A percentile compares a stretch with the other conserved stretches of the same genome.
Conservation (phyloP, 2,797 vertebrate species). For the Erethizon dorsatum region DNA sequence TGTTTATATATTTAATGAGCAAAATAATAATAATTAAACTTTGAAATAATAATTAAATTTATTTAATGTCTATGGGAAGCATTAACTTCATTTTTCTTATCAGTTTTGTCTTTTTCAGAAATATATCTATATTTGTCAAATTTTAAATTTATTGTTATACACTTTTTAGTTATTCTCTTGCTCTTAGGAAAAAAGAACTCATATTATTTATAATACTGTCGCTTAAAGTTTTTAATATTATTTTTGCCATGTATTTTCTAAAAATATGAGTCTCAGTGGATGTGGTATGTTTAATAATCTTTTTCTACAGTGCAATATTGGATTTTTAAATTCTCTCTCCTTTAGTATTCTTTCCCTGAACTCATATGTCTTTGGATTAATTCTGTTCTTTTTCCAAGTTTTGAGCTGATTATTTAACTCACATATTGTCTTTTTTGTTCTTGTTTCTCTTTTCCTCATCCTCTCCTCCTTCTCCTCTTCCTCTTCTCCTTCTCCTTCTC, state of each 20-base stretch:
- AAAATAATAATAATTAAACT: too few relatives aligned
- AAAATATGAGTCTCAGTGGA: neutral
- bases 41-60: neutral
- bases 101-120: neutral
- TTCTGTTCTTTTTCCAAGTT: neutral
- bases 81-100: neutral
- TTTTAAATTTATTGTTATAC: neutral
- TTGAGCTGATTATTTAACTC: neutral
- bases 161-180: neutral
- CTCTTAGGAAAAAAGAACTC: neutral
- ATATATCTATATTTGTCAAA: neutral
- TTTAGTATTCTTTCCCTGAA: neutral
- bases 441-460: too few relatives aligned
- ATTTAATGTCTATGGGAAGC: neutral
- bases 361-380: neutral
- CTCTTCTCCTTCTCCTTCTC: too few relatives aligned
- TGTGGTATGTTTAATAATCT: neutral
- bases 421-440: neutral
- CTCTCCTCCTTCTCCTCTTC: too few relatives aligned
- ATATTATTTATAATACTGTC: neutral
- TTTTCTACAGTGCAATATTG: neutral
- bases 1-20: neutral
- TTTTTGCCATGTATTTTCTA: neutral
- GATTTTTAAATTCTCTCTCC: neutral
- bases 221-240: neutral